These are phyloP conservation scores for Mustelus asterias DNA, from an alignment of 2,113 vertebrate genomes.

Conservation along the genomic window DNA sequence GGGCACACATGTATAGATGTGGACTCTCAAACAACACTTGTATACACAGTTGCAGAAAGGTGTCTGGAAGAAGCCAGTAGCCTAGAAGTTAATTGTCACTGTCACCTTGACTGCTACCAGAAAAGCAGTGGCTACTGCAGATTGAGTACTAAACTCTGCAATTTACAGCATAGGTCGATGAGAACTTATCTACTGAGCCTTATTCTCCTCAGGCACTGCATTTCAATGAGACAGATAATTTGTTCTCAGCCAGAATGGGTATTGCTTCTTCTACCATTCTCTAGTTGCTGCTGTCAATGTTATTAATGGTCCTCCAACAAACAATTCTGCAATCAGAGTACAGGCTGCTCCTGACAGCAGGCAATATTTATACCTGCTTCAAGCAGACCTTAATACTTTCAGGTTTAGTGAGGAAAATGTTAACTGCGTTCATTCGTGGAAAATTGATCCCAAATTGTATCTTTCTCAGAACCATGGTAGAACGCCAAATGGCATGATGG, in stretches of 20 bases:
- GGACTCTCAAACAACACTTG: background rate
- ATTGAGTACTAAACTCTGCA: conserved; percentile 10
- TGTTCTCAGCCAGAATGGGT: conserved; percentile 25
- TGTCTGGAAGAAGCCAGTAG: background rate
- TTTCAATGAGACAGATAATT: conserved; percentile 31
- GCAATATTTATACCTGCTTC: conserved; percentile 22
- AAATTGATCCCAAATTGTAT: background rate
- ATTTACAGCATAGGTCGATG: conserved; percentile 31
- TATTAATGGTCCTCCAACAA: conserved; percentile 18
- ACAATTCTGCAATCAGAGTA: conserved; percentile 22
- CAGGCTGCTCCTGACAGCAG: background rate
- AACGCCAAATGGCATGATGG: background rate
- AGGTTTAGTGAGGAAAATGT: conserved; percentile 2
- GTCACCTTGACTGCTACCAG: background rate
- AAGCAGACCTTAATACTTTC: background rate
- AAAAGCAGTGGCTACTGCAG: conserved; percentile 4
- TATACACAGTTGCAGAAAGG: background rate
- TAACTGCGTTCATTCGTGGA: background rate
- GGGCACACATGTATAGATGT: background rate
- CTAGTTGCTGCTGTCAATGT: conserved; percentile 10
- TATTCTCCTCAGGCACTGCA: conserved; percentile 33
- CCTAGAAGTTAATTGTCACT: conserved; percentile 24
- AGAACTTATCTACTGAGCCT: conserved; percentile 11
- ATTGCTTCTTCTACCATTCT: conserved; percentile 23
- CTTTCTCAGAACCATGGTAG: background rate